Conservation (phyloP, 2,888 invertebrate genomes). For the Orthosia incerta region DNA sequence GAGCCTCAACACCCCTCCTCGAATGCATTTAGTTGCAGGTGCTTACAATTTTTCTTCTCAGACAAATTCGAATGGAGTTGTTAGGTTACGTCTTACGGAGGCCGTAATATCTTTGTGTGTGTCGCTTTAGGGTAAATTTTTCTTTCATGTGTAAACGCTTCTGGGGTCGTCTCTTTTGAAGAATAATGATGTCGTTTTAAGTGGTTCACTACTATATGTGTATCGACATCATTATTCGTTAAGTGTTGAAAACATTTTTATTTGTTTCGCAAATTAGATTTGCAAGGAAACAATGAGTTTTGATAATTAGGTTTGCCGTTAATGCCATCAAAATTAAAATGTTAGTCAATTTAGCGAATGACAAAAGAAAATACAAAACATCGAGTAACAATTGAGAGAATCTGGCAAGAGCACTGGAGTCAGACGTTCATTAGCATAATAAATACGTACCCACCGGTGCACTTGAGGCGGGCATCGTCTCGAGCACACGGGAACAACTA, state of each 20-base stretch:
- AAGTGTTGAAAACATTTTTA: conserved; percentile 15
- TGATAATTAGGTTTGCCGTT: conserved; percentile 13
- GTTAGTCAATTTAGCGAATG: conserved; percentile 22
- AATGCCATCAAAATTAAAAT: conserved; percentile 41
- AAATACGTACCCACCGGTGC: conserved; percentile 73
- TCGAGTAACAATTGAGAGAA: conserved; percentile 62
- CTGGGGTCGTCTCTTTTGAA: conserved; percentile 70
- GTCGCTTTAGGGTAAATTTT: conserved; percentile 58
- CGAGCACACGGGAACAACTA: conserved; percentile 74
- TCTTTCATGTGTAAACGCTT: conserved; percentile 73
- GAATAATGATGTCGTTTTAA: conserved; percentile 70
- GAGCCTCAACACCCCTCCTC: conserved; percentile 70
- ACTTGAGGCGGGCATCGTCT: conserved; percentile 71
- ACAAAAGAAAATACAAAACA: conserved; percentile 45
- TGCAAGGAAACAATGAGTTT: conserved; percentile 22
- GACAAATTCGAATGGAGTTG: conserved; percentile 84
- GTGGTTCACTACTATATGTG: conserved; percentile 50
- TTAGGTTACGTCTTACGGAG: conserved; percentile 69
- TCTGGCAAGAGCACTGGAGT: conserved; percentile 67
- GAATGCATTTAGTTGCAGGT: conserved; percentile 89
- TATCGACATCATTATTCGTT: conserved; percentile 44
- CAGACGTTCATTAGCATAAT: conserved; percentile 86
- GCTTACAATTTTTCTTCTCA: conserved; percentile 87
- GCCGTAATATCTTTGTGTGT: conserved; percentile 71
- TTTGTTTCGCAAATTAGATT: conserved; percentile 18